A percentile compares a stretch with the other conserved stretches of the same genome.
Conservation (phyloP, 1,140 invertebrate genomes). For the Cherax quadricarinatus region DNA sequence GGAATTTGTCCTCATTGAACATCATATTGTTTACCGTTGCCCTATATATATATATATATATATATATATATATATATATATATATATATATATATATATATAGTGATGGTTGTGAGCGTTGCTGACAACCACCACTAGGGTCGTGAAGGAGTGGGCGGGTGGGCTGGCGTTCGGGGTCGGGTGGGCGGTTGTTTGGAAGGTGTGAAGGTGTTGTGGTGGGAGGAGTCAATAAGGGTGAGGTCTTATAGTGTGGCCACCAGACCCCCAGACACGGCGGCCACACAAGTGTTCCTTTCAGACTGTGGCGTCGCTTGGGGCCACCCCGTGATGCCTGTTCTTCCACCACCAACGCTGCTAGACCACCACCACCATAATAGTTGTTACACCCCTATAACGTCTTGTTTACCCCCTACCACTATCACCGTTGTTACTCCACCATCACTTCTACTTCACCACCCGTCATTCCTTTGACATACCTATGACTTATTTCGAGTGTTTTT, state of each 20-base stretch:
- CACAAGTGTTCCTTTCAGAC: constrained; percentile 39
- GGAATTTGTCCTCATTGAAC: too few species aligned
- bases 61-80: too few species aligned
- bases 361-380: not conserved
- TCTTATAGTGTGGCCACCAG: constrained; percentile 9
- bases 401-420: too few species aligned
- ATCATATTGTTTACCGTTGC: too few species aligned
- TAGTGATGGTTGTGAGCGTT: too few species aligned
- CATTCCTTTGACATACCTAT: too few species aligned
- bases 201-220: constrained; percentile 46
- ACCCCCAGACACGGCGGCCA: constrained; percentile 4
- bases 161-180: not conserved
- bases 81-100: too few species aligned
- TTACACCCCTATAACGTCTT: too few species aligned
- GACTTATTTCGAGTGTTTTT: not conserved
- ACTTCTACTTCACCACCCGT: too few species aligned
- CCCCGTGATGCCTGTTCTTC: too few species aligned
- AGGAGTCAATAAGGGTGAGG: constrained; percentile 52
- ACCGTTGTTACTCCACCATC: not conserved
- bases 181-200: not conserved
- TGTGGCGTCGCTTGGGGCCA: constrained; percentile 6
- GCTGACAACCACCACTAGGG: not conserved
- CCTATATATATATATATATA: too few species aligned
- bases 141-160: not conserved
- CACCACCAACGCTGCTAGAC: not conserved